phyloP scores from a whole-genome alignment of 1,140 invertebrate species.

The Tetramorium alpestre region DNA sequence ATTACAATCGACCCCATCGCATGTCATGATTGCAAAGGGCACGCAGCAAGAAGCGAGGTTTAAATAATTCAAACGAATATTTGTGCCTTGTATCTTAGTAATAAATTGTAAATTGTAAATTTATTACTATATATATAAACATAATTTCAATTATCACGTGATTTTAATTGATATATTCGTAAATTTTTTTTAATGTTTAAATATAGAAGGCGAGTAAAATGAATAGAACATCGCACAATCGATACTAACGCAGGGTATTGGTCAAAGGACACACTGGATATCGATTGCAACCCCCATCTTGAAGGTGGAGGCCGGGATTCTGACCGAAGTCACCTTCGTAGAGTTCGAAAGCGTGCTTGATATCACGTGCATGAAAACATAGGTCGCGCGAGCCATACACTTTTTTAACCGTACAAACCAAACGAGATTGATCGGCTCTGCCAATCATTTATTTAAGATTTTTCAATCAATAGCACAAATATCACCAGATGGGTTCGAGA shows the following conservation, averaged over 20 bases:
- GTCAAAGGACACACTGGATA: slow-evolving; percentile 75
- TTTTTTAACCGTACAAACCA: slow-evolving; percentile 35
- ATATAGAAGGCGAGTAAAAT: background rate
- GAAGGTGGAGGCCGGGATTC: slow-evolving; percentile 75
- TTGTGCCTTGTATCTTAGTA: background rate
- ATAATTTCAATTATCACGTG: background rate
- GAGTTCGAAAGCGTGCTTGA: slow-evolving; percentile 76
- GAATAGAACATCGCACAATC: background rate
- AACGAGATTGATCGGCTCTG: slow-evolving; percentile 3
- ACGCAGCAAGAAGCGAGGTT: background rate
- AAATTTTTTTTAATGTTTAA: background rate
- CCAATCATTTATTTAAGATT: slow-evolving; percentile 31
- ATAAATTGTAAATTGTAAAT: background rate
- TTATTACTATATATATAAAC: background rate
- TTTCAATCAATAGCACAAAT: background rate
- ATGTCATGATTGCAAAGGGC: slow-evolving; percentile 14
- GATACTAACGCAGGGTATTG: slow-evolving; percentile 47
- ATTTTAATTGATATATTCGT: background rate
- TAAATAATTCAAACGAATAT: slow-evolving; percentile 3
- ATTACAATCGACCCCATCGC: slow-evolving; percentile 31
- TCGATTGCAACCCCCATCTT: slow-evolving; percentile 80
- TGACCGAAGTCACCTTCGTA: slow-evolving; percentile 73
- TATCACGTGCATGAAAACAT: slow-evolving; percentile 15
- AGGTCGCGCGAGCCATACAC: background rate
- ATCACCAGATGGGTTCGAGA: background rate